These are phyloP conservation scores for Propithecus deckenii DNA, from an alignment of 2,797 vertebrate genomes.

Conservation along the genomic window DNA sequence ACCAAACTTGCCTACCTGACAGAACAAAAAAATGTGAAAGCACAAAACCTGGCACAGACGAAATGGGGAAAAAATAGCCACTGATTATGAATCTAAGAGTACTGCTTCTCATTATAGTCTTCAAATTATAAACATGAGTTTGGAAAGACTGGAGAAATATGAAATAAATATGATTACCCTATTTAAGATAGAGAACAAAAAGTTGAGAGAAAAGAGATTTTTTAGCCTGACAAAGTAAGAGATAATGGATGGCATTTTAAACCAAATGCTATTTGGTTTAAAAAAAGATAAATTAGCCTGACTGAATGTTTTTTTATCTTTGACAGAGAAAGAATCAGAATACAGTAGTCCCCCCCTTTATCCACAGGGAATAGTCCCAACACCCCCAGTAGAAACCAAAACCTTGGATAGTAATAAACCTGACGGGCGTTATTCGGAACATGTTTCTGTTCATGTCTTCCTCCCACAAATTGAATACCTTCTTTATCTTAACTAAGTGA, in stretches of 20 bases:
- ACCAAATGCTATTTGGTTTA: background rate
- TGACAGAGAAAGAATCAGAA: background rate
- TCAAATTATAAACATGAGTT: constrained; percentile 19
- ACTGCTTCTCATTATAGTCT: background rate
- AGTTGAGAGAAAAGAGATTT: background rate
- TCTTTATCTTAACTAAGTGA: background rate
- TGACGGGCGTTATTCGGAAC: background rate
- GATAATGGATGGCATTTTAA: background rate
- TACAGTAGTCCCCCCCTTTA: background rate
- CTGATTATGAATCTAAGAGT: background rate
- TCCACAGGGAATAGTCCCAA: background rate
- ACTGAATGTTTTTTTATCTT: background rate
- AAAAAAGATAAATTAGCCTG: background rate
- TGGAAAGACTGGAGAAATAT: background rate
- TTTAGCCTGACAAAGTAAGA: background rate
- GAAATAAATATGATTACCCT: background rate
- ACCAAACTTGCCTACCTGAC: background rate
- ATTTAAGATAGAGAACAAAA: background rate
- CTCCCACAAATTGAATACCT: background rate
- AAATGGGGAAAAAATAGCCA: background rate
- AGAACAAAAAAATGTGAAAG: background rate
- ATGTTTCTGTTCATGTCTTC: background rate
- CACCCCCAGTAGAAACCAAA: background rate
- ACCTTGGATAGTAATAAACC: background rate
- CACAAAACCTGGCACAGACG: background rate